Base-by-base conservation (phyloP, 1,140 invertebrate species). In the Dysdera silvatica region DNA sequence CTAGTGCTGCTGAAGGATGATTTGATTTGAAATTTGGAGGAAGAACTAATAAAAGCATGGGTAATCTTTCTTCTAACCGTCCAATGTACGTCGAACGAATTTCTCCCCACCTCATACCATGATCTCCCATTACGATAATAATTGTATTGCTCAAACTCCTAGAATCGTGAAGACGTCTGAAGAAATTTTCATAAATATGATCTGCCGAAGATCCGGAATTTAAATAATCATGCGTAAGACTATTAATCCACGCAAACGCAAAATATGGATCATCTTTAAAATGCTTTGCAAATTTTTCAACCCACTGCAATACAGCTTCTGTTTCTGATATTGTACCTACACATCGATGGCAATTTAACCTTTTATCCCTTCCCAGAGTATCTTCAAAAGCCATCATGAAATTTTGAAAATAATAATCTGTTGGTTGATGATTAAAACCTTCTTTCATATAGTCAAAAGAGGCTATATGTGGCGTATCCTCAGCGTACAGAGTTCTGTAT, bases 1-100 rank as follows among this genome's bases (percentile, higher is more conserved):
- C 72, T 68, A 67, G 68, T 47, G 81, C 80, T 2, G 85, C 81
- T 32, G 80, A 69, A 0, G 83, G 82, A 73, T 86, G 83, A 28
- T 81, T 78, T 14, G 81, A 67, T 23, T 77, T 75, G 69, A 90
- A 87, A 74, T 82, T 84, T 32, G 82, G 74, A 0, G 94, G 91
- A 14, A 95, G 66, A 68, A 84, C 80, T 3, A 95, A 76, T 67
- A 87, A 86, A 8, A 91, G 78, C 62, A 91, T 88, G 0, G 94
- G 94, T 16, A 97, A 74, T 37, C 91, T 77, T 73, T 95, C 92
- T 74, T 98, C 94, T 60, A 94, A 79, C 72, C 88, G 85, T 4
- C 67, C 67, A 32, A 67, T 47, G 20, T 59, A 56, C 5, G 68
- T 66, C 33, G 47, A 48, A 6, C 55, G n/a, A 16, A 68, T 66